These are phyloP conservation scores for Thunnus thynnus DNA, from an alignment of 2,113 vertebrate genomes.

Conservation along the genomic window DNA sequence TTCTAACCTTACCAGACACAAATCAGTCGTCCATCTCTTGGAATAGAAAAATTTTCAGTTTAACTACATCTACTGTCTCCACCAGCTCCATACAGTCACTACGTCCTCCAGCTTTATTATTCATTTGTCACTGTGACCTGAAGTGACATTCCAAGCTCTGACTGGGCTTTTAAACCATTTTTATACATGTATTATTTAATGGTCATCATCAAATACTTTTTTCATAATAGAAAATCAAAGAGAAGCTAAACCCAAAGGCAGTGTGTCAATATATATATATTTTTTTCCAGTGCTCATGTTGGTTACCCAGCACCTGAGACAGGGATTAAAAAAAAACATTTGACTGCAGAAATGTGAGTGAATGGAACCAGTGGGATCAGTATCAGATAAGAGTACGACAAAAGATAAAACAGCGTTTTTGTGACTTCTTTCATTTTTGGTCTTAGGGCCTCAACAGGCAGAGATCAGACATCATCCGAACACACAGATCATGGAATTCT, in stretches of 20 bases:
- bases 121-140: conserved; percentile 1
- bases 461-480: background rate
- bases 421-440: no score
- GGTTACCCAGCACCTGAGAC: background rate
- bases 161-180: no score
- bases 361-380: background rate
- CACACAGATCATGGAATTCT: background rate
- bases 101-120: background rate
- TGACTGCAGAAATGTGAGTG: background rate
- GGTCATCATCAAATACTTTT: no score
- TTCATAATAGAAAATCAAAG: no score
- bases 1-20: background rate
- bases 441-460: no score
- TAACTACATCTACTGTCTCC: background rate
- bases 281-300: background rate
- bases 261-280: background rate
- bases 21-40: background rate
- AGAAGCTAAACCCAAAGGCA: background rate
- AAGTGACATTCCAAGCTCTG: background rate
- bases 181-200: background rate
- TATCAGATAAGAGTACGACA: no score
- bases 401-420: no score
- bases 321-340: background rate
- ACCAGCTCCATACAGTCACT: background rate
- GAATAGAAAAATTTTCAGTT: background rate